Evolutionary conservation across 2,797 vertebrate species (phyloP).

Genomic region (Bradypodion pumilum): DNA sequence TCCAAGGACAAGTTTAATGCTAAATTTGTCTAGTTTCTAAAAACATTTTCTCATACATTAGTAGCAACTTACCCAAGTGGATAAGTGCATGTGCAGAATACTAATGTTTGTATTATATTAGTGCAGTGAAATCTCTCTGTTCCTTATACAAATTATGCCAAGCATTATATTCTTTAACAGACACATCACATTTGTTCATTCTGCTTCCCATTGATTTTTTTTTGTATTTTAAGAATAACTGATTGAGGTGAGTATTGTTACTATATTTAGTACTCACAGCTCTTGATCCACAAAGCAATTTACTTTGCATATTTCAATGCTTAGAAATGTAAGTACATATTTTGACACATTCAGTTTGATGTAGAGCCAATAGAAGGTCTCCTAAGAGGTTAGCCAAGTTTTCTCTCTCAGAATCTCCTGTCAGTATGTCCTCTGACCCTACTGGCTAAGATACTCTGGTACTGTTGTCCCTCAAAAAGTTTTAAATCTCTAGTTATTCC

Average conservation of each 20-base stretch:
- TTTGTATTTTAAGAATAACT: background rate
- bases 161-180: background rate
- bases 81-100: background rate
- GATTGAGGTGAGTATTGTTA: background rate
- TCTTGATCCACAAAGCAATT: background rate
- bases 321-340: background rate
- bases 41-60: no score
- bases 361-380: background rate
- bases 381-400: background rate
- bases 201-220: background rate
- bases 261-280: background rate
- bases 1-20: no score
- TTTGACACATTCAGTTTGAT: background rate
- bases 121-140: background rate
- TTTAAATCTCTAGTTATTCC: no score
- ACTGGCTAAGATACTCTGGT: no score
- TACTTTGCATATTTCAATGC: background rate
- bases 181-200: background rate
- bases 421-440: no score
- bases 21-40: no score
- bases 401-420: background rate
- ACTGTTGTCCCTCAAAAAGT: no score
- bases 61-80: background rate
- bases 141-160: background rate
- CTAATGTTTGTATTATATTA: background rate